Evolutionary conservation across 1,140 invertebrate genomes (phyloP).

Genomic region (Drosophila willistoni): DNA sequence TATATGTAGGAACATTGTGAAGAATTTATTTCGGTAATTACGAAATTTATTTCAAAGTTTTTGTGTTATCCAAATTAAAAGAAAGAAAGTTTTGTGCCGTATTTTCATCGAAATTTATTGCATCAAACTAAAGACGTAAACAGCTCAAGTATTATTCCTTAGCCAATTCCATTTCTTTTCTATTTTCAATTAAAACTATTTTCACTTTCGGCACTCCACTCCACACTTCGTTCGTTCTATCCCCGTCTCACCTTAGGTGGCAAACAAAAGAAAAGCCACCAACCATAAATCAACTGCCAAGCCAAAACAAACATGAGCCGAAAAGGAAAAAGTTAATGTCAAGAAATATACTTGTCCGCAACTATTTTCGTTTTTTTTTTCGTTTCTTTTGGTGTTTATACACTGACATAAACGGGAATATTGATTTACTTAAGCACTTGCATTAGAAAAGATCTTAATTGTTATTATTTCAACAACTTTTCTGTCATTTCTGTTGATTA

Average conservation of each 20-base stretch:
- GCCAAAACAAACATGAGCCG: conserved; percentile 25
- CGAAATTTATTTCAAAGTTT: not conserved
- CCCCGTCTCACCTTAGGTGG: not conserved
- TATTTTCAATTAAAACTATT: conserved; percentile 46
- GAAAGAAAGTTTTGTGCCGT: not conserved
- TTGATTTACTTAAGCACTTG: too few species aligned
- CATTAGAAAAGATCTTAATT: too few species aligned
- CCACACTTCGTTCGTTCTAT: not conserved
- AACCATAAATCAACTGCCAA: conserved; percentile 38
- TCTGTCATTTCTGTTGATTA: too few species aligned
- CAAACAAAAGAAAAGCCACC: conserved; percentile 15
- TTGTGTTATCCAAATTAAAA: not conserved
- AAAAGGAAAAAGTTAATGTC: conserved; percentile 37
- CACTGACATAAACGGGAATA: not conserved
- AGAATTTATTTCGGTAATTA: not conserved
- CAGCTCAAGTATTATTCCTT: conserved; percentile 1
- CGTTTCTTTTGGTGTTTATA: conserved; percentile 8
- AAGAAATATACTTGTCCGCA: conserved; percentile 47
- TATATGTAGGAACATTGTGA: too few species aligned
- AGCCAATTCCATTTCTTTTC: not conserved
- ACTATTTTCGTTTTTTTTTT: conserved; percentile 26
- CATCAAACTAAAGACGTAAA: not conserved
- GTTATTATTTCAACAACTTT: too few species aligned
- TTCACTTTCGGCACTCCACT: not conserved
- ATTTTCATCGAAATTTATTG: conserved; percentile 5